These are phyloP conservation scores for Apostichopus parvimensis DNA, from an alignment of 35 echinoderm and acorn worm species.

Conservation along the genomic window DNA sequence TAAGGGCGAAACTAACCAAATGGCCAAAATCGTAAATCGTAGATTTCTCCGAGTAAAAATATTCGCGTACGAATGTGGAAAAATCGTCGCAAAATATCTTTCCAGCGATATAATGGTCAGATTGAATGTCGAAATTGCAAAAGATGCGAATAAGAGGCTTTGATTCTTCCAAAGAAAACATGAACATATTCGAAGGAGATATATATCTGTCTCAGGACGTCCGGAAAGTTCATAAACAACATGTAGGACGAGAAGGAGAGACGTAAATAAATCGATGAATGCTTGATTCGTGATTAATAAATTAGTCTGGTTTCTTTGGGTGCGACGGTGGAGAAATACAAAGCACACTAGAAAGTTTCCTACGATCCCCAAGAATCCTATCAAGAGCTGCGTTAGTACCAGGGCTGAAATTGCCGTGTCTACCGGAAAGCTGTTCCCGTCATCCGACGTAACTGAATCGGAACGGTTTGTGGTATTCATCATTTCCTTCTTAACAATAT, in stretches of 20 bases:
- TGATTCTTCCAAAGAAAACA: conserved; percentile 37
- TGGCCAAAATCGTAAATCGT: not conserved
- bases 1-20: conserved; percentile 42
- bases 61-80: conserved; percentile 24
- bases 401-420: not conserved
- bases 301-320: conserved; percentile 33
- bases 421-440: not conserved
- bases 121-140: conserved; percentile 57
- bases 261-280: conserved; percentile 49
- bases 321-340: conserved; percentile 24
- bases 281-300: conserved; percentile 57
- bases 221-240: not conserved
- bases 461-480: no score
- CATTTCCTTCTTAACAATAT: no score
- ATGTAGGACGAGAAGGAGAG: conserved; percentile 37
- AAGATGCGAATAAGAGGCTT: not conserved
- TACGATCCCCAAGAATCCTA: conserved; percentile 33
- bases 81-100: conserved; percentile 29
- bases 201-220: not conserved
- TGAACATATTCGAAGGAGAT: not conserved
- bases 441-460: not conserved
- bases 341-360: conserved; percentile 51
- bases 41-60: conserved; percentile 26
- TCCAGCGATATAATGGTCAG: conserved; percentile 45
- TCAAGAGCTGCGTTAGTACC: not conserved